Base-by-base conservation (phyloP, 2,888 invertebrate species). In the Chrysomela aeneicollis region DNA sequence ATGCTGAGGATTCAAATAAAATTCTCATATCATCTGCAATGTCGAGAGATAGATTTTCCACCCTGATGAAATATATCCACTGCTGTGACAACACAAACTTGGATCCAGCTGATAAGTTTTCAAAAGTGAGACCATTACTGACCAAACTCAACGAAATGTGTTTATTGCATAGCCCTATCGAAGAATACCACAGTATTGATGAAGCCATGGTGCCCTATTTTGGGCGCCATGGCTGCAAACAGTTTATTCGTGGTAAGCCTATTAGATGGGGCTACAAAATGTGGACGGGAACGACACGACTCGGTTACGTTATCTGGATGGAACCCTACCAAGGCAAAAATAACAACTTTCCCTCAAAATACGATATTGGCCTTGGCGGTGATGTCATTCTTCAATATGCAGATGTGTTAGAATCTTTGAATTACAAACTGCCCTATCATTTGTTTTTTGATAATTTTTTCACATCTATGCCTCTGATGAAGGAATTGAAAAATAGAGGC, bases 151-250 rank as follows among this genome's bases (percentile, higher is more conserved):
- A 74, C 63, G 57, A 67, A 61, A 74, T 66, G 57, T 76, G 72
- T 73, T 17, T 72, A 49, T 64, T 74, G 61, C 69, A 70, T 72
- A 65, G 73, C 65, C 73, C 73, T 54, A 49, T 71, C 50, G 74
- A 76, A 71, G 71, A 77, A 66, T 53, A 74, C 60, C 71, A 75
- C 66, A 73, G 74, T 64, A 64, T 79, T 61, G 80, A 79, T 69
- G 80, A 79, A 68, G 71, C 75, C 3, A 78, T 79, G 78, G 71
- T 77, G 19, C 76, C 78, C 18, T n/a, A n/a, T n/a, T n/a, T n/a
- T n/a, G n/a, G n/a, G n/a, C n/a, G n/a, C n/a, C n/a, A n/a, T n/a
- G n/a, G 47, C 21, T 52, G 49, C 46, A 65, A 65, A 49, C 53
- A 61, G 57, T 61, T 57, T 26, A 61, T 61, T 30, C 52, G 53